Evolutionary conservation across 2,888 invertebrate genomes (phyloP).

Genomic region (Candidula unifasciata): DNA sequence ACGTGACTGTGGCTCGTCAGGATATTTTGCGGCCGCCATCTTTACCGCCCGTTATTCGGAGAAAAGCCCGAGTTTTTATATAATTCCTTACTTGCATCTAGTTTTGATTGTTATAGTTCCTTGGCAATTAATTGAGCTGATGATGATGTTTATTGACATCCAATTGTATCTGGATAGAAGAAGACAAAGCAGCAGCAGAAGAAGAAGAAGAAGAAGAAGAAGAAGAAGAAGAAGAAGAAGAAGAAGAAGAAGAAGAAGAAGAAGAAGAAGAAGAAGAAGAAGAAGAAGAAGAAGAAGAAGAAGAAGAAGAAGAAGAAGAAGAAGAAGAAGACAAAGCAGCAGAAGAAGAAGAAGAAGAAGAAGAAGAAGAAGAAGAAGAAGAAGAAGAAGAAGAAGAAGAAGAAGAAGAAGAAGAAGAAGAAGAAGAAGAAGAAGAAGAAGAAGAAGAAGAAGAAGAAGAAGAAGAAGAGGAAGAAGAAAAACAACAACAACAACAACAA

Average conservation of each 20-base stretch:
- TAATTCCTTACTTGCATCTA: no score
- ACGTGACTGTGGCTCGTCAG: no score
- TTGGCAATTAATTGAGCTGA: no score
- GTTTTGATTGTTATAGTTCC: no score
- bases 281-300: no score
- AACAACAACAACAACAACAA: not conserved
- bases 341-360: slow-evolving; percentile 36
- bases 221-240: slow-evolving; percentile 36
- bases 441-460: not conserved
- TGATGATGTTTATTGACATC: no score
- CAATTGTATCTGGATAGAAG: no score
- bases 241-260: slow-evolving; percentile 36
- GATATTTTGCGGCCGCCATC: no score
- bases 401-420: not conserved
- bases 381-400: slow-evolving; percentile 30
- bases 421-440: not conserved
- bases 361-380: slow-evolving; percentile 36
- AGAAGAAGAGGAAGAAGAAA: slow-evolving; percentile 14
- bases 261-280: slow-evolving; percentile 15
- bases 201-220: slow-evolving; percentile 35
- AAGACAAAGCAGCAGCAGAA: slow-evolving; percentile 5
- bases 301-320: slow-evolving; percentile 34
- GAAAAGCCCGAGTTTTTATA: no score
- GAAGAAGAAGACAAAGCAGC: slow-evolving; percentile 25
- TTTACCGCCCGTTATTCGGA: no score